phyloP scores from a whole-genome alignment of 2,888 invertebrate species.

The Cerastis rubricosa region DNA sequence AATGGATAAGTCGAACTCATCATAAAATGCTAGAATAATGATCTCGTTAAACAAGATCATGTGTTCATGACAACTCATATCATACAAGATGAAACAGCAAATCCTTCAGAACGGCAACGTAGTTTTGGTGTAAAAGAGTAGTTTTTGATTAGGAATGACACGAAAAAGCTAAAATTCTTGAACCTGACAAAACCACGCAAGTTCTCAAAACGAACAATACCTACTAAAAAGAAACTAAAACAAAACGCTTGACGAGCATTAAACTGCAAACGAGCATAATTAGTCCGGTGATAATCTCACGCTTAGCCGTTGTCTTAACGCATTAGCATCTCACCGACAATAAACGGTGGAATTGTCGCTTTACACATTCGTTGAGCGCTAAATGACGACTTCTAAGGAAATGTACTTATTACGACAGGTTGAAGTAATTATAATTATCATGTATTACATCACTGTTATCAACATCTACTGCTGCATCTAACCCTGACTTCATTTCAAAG shows the following conservation, averaged over 20 bases:
- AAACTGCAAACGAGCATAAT: conserved; percentile 68
- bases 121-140: not conserved
- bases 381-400: conserved; percentile 53
- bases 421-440: conserved; percentile 32
- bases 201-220: conserved; percentile 47
- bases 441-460: conserved; percentile 26
- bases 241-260: conserved; percentile 57
- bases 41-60: too few relatives aligned
- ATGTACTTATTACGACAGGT: conserved; percentile 21
- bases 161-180: not conserved
- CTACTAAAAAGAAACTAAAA: conserved; percentile 48
- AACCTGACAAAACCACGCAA: conserved; percentile 13
- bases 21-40: not conserved
- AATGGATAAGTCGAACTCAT: not conserved
- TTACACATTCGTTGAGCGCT: conserved; percentile 44
- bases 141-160: not conserved
- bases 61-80: not conserved
- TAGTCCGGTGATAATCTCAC: conserved; percentile 67
- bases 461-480: not conserved
- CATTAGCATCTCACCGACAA: conserved; percentile 64
- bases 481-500: too few relatives aligned
- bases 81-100: not conserved
- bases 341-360: conserved; percentile 58
- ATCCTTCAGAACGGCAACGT: not conserved
- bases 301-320: conserved; percentile 61